Evolutionary conservation across 2,113 vertebrate species (phyloP).

Genomic region (Channa argus): DNA sequence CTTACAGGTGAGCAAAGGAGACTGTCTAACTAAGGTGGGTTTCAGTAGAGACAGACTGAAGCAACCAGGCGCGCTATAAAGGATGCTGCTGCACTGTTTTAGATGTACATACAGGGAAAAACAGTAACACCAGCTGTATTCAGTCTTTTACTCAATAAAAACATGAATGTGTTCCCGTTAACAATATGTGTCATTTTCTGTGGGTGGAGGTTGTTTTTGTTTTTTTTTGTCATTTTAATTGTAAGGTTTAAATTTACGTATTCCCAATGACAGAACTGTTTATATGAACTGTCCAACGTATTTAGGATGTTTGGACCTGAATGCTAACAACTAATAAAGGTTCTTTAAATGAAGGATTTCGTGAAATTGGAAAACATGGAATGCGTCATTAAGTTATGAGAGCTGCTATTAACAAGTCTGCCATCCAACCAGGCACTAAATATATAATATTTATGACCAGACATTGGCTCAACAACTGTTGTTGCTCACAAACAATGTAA

Average conservation of each 20-base stretch:
- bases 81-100: constrained; percentile 55
- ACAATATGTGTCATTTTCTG: constrained; percentile 28
- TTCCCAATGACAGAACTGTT: constrained; percentile 1
- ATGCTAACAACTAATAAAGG: too few species aligned
- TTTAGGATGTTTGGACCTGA: background rate
- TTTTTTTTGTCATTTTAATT: background rate
- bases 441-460: constrained; percentile 14
- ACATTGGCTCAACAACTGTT: constrained; percentile 10
- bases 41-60: constrained; percentile 66
- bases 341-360: too few species aligned
- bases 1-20: constrained; percentile 67
- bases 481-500: constrained; percentile 25
- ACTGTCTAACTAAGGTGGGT: constrained; percentile 64
- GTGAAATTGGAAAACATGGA: constrained; percentile 6
- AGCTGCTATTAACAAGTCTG: background rate
- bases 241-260: background rate
- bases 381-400: background rate
- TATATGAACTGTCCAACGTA: too few species aligned
- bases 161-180: constrained; percentile 81
- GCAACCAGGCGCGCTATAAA: constrained; percentile 55
- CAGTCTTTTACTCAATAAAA: constrained; percentile 82
- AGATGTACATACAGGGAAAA: constrained; percentile 71
- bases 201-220: constrained; percentile 9
- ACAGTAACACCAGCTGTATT: constrained; percentile 81
- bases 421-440: constrained; percentile 4